Conservation (phyloP, 2,797 vertebrate genomes). For the Vireo griseus region DNA sequence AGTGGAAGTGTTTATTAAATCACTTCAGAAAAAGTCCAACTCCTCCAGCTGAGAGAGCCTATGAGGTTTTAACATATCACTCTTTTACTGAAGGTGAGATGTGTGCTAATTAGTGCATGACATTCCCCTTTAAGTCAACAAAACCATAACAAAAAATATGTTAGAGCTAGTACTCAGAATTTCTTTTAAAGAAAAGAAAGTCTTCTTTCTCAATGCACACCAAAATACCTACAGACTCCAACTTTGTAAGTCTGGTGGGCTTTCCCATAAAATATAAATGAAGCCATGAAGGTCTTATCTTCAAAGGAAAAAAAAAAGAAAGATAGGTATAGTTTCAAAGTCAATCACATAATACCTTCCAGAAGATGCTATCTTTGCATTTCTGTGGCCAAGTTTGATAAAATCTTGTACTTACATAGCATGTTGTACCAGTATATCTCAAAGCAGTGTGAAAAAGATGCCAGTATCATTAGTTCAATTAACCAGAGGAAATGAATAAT, state of each 20-base stretch:
- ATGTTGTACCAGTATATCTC: neutral
- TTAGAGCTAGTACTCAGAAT: neutral
- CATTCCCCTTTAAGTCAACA: neutral
- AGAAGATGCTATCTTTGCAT: neutral
- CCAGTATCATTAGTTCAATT: neutral
- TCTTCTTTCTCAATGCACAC: neutral
- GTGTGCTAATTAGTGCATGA: neutral
- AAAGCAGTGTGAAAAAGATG: neutral
- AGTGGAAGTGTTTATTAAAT: neutral
- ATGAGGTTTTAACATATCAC: neutral
- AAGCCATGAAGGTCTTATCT: neutral
- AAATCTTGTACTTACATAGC: neutral
- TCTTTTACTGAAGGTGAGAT: neutral
- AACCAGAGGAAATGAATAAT: neutral
- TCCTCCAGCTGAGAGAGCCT: neutral
- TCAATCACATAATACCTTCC: neutral
- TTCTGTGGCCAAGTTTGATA: neutral
- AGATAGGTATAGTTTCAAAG: neutral
- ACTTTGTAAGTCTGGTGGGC: neutral
- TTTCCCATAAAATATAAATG: neutral
- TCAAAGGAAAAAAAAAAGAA: neutral
- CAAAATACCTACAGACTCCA: neutral
- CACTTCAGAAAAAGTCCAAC: neutral
- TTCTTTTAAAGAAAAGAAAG: neutral
- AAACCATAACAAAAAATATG: neutral